Evolutionary conservation across 2,888 invertebrate species (phyloP).

Genomic region (Harpalus rubripes): DNA sequence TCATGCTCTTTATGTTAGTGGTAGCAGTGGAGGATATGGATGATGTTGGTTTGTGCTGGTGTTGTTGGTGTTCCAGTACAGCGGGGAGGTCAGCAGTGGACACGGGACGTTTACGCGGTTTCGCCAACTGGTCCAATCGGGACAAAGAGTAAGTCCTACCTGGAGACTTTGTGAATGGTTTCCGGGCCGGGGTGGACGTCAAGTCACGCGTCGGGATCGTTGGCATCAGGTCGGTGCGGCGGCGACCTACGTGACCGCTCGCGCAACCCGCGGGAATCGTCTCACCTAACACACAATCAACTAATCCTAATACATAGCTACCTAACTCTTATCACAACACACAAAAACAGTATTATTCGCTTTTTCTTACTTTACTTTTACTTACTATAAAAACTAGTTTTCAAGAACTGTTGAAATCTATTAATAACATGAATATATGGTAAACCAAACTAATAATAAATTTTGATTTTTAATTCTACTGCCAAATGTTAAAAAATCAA

Average conservation of each 20-base stretch:
- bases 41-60: conserved; percentile 74
- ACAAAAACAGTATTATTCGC: conserved; percentile 6
- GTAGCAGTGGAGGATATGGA: conserved; percentile 73
- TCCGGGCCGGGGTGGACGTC: conserved; percentile 78
- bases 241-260: conserved; percentile 86
- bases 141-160: conserved; percentile 97
- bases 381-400: background rate
- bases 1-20: conserved; percentile 77
- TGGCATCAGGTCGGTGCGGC: conserved; percentile 94
- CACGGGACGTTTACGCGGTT: conserved; percentile 82
- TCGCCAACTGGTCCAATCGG: conserved; percentile 91
- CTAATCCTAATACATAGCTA: conserved; percentile 32
- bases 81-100: conserved; percentile 74
- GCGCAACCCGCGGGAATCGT: conserved; percentile 83
- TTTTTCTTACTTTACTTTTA: background rate
- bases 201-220: conserved; percentile 88
- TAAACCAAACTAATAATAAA: too few relatives aligned
- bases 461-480: too few relatives aligned
- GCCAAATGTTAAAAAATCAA: background rate
- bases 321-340: conserved; percentile 42
- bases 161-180: conserved; percentile 79
- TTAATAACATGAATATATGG: too few relatives aligned
- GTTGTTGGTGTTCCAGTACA: conserved; percentile 73
- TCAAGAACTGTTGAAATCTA: too few relatives aligned
- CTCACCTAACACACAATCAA: conserved; percentile 57